Evolutionary conservation across 2,888 invertebrate genomes (phyloP), one percentile per base, ranked within the genome.

Genomic region (Thera britannica): DNA sequence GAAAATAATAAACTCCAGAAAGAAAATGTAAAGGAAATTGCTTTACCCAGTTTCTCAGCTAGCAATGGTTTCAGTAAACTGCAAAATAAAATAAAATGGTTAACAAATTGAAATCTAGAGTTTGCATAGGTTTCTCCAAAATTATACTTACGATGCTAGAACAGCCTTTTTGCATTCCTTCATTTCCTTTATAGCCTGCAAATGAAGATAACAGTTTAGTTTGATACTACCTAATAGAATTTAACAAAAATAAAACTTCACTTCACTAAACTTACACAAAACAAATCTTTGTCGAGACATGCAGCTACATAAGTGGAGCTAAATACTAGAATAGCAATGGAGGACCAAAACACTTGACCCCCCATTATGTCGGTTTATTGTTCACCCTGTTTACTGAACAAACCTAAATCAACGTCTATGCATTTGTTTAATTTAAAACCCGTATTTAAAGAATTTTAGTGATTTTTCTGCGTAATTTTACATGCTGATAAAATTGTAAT

Each of bases 111-210:
- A 36, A 41, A 12, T 52, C 23, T 8, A 52, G 8, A 8, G 7
- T 34, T 34, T 52, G 1, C 3, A 9, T 34, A 9, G 2, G 7
- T 7, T 38, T 54, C 38, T 54, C 3, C 0, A 2, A 38, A 36
- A 38, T 41, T 2, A 3, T 77, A 90, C 93, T 83, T 82, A 93
- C 93, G 90, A 79, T 58, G 88, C 82, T 12, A 92, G 72, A 2
- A 88, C 87, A 3, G 81, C 74, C 77, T 93, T 93, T 71, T 89
- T 87, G 74, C 91, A 93, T 79, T 91, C 90, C 73, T 92, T 93
- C 80, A 92, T 81, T 58, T 91, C 92, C 65, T 91, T 89, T 0
- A 93, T 71, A 0, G 90, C 89, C 70, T 93, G 92, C 71, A 92
- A 70, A 85, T 60, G 84, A 67, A 68, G 68, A 67, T 38, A 23